A percentile compares a stretch with the other conserved stretches of the same genome.
phyloP scores from a whole-genome alignment of 2,113 vertebrate genomes.

The Scolopax mira region DNA sequence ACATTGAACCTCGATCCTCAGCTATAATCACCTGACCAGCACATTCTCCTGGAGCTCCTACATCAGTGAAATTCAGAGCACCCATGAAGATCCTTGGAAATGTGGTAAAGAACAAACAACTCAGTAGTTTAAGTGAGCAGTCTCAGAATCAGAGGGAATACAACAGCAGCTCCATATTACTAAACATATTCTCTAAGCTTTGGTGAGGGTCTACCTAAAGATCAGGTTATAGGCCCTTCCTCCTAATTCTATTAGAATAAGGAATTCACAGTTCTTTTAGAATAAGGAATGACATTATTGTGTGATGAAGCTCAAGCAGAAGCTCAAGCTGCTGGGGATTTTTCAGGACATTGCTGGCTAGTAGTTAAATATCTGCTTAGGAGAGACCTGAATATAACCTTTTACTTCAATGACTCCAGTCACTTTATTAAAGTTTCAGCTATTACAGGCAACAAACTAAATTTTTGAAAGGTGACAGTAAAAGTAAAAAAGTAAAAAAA shows the following conservation, averaged over 20 bases:
- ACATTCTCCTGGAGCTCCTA: background rate
- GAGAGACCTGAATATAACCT: background rate
- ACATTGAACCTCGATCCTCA: background rate
- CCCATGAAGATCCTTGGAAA: background rate
- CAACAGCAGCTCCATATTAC: background rate
- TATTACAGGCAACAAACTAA: background rate
- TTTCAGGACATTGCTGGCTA: background rate
- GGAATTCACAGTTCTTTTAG: background rate
- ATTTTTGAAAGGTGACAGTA: background rate
- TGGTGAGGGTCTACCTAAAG: background rate
- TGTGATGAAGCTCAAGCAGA: background rate
- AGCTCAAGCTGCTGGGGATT: background rate
- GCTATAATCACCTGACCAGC: background rate
- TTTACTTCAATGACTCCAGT: background rate
- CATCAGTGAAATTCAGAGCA: background rate
- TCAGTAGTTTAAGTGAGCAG: background rate
- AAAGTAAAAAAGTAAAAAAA: background rate
- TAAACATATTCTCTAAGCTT: background rate
- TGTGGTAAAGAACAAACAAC: background rate
- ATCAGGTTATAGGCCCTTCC: background rate
- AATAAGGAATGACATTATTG: background rate
- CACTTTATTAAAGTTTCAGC: background rate
- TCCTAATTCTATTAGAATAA: too few species aligned
- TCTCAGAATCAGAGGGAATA: background rate
- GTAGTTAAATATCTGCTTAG: background rate